phyloP scores from a whole-genome alignment of 2,888 invertebrate genomes.

The Protula sp. region DNA sequence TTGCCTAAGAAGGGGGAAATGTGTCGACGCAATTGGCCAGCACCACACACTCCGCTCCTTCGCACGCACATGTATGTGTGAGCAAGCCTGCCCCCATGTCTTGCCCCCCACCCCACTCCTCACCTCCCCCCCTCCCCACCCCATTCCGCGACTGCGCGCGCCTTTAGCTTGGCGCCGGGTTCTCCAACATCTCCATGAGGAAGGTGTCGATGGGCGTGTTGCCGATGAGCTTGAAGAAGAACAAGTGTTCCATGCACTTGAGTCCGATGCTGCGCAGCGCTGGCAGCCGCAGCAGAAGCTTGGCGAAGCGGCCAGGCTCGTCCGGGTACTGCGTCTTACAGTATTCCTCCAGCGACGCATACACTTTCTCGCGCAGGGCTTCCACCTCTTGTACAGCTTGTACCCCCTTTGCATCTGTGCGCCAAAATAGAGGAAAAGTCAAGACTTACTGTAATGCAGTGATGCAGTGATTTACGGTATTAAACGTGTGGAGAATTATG shows the following conservation, averaged over 20 bases:
- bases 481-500: too few species aligned
- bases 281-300: constrained; percentile 64
- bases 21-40: too few species aligned
- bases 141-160: too few species aligned
- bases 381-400: constrained; percentile 61
- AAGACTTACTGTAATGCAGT: too few species aligned
- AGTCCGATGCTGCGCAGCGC: constrained; percentile 58
- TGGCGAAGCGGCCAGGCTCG: constrained; percentile 92
- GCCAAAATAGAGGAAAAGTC: not conserved
- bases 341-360: constrained; percentile 92
- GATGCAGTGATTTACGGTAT: too few species aligned
- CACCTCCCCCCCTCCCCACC: too few species aligned
- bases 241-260: constrained; percentile 89
- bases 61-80: too few species aligned
- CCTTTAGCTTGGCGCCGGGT: constrained; percentile 6
- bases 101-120: too few species aligned
- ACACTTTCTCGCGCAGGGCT: constrained; percentile 84
- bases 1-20: too few species aligned
- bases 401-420: constrained; percentile 78
- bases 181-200: constrained; percentile 35
- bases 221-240: constrained; percentile 86
- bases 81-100: too few species aligned
- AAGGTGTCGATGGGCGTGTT: constrained; percentile 80
- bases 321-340: constrained; percentile 79
- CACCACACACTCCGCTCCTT: too few species aligned